Evolutionary conservation across 2,113 vertebrate species (phyloP), one percentile per base, ranked within the genome.

Genomic region (Donacobius atricapilla): DNA sequence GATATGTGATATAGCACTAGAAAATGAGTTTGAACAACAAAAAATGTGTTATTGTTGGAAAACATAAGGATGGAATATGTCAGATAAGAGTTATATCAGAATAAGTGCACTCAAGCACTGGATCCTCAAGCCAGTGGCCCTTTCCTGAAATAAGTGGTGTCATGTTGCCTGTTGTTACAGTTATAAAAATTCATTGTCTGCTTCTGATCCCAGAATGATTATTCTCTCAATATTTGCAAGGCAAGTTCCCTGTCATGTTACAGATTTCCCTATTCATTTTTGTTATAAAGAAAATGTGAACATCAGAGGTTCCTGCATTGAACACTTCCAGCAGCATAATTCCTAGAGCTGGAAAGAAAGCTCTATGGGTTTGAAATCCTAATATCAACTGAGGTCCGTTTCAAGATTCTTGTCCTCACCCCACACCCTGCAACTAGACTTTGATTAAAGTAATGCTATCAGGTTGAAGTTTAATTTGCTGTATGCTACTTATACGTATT

Each of bases 391-490:
- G n/a, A 56, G 40, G 3, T 54, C 6, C 81, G 0, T 42, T 70
- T n/a, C 7, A 5, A 68, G 77, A 48, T 19, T 75, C 47, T 37
- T 45, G 15, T 50, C n/a, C 24, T 63, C 45, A 19, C 50, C 30
- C 19, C 56, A 25, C 28, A 17, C 22, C 4, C 10, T 57, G 47
- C 51, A 73, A 42, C 71, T 57, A 65, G 39, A 50, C 51, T 54
- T 75, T 87, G 44, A 83, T 86, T 71, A 60, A 89, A 80, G 69
- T 37, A 56, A 81, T n/a, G 27, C 53, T 47, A 65, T 63, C 15
- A 33, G 47, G 68, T 23, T 69, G 71, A 87, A 79, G 50, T 53
- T 83, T 73, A 75, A 88, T 96, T 85, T 94, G 58, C 47, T 95
- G 22, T 72, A 3, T 95, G 64, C 40, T 53, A 20, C 45, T 93